Conservation (phyloP, 2,888 invertebrate species). For the Mesorhabditis spiculigera region DNA sequence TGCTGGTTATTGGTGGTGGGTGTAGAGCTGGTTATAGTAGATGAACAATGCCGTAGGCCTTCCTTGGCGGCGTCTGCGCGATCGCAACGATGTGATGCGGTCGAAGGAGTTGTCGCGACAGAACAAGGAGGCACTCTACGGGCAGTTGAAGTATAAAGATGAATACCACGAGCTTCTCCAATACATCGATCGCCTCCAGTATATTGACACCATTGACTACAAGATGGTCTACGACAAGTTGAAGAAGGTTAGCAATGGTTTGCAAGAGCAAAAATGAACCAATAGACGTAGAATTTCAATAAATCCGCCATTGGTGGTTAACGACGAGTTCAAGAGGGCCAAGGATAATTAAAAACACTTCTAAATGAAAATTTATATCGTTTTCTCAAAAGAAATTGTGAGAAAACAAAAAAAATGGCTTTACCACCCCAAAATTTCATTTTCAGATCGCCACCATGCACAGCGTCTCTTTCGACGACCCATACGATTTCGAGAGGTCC, state of each 20-base stretch:
- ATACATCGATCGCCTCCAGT: conserved; percentile 39
- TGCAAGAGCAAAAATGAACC: too few relatives aligned
- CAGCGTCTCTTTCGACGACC: not conserved
- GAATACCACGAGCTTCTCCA: conserved; percentile 38
- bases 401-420: not conserved
- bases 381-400: not conserved
- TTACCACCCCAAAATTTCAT: not conserved
- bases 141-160: not conserved
- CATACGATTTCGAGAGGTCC: conserved; percentile 5
- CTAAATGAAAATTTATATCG: not conserved
- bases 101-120: conserved; percentile 34
- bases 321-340: too few relatives aligned
- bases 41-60: not conserved
- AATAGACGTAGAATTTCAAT: not conserved
- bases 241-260: not conserved
- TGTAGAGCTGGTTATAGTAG: not conserved
- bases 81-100: conserved; percentile 22
- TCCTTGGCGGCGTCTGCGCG: not conserved
- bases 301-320: not conserved
- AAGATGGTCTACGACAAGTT: conserved; percentile 33
- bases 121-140: conserved; percentile 15
- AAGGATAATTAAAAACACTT: too few relatives aligned
- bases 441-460: conserved; percentile 2
- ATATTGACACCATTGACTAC: conserved; percentile 43
- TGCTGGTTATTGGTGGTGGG: conserved; percentile 21